These are phyloP conservation scores for Leistus spinibarbis DNA, from an alignment of 2,888 invertebrate species.

Conservation along the genomic window DNA sequence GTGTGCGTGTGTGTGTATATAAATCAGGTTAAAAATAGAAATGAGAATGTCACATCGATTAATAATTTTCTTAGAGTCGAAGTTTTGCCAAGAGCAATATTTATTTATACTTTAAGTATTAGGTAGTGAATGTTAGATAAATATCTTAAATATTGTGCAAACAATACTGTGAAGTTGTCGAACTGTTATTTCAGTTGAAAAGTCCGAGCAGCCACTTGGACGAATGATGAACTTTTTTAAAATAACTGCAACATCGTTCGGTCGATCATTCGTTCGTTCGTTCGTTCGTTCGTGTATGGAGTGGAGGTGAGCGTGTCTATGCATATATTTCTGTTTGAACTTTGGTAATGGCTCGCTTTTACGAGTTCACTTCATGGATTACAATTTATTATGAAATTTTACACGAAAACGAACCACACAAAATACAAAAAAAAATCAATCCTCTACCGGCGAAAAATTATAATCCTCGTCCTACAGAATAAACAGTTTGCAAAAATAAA, in stretches of 20 bases:
- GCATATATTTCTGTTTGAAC: conserved; percentile 29
- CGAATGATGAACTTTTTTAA: too few relatives aligned
- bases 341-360: conserved; percentile 23
- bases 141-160: conserved; percentile 35
- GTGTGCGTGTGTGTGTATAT: too few relatives aligned
- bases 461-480: not conserved
- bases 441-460: not conserved
- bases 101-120: conserved; percentile 16
- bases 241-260: not conserved
- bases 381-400: conserved; percentile 14
- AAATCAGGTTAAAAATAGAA: too few relatives aligned
- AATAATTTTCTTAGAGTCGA: too few relatives aligned
- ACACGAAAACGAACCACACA: not conserved
- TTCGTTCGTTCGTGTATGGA: not conserved
- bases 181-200: conserved; percentile 23
- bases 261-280: not conserved
- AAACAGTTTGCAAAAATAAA: not conserved
- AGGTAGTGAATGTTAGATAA: conserved; percentile 21
- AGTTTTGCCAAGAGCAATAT: conserved; percentile 26
- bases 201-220: not conserved
- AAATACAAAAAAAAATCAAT: not conserved
- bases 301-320: conserved; percentile 11
- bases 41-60: too few relatives aligned
- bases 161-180: conserved; percentile 12
- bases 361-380: conserved; percentile 17